Base-by-base conservation (phyloP, 2,888 invertebrate species). In the Drosophila eohydei region DNA sequence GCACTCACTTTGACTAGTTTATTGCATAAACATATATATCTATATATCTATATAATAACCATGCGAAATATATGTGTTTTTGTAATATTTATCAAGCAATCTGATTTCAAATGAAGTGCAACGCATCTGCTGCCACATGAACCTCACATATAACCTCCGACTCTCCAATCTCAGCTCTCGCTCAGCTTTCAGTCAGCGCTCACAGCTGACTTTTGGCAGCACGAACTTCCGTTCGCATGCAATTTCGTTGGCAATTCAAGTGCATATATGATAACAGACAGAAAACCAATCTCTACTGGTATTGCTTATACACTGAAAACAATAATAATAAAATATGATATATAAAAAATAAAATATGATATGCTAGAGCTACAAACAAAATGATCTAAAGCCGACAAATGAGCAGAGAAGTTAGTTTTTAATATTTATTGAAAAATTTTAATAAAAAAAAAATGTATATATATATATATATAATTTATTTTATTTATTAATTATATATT, bases 31-130 rank as follows among this genome's bases (percentile, higher is more conserved):
- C 57, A 38, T 9, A 28, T 38, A 9, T n/a, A 26, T 26, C 38
- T 11, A 28, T 34, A 6, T 50, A 16, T 16, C 9, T 16, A 12
- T 32, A 32, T 16, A 50, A 46, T 32, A 50, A 48, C 48, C 16
- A n/a, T 30, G 6, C 9, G 5, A 50, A 32, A 32, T 30, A 28
- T 46, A 48, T 48, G 30, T 30, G 58, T 58, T 48, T 48, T 54
- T 65, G 64, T 21, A 12, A 30, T 43, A 44, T 40, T 65, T 66
- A 66, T 52, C 65, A 71, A 71, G 34, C 60, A 60, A 66, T 66
- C 57, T 56, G 54, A 78, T 61, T 58, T 40, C 38, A 67, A 65
- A 78, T 62, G 51, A 60, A 78, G 67, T 68, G 68, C 55, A 32
- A 46, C 36, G 38, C 36, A 78, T 41, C 56, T 67, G 34, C 56